phyloP scores from a whole-genome alignment of 2,797 vertebrate species.

The Alexandromys oeconomus region DNA sequence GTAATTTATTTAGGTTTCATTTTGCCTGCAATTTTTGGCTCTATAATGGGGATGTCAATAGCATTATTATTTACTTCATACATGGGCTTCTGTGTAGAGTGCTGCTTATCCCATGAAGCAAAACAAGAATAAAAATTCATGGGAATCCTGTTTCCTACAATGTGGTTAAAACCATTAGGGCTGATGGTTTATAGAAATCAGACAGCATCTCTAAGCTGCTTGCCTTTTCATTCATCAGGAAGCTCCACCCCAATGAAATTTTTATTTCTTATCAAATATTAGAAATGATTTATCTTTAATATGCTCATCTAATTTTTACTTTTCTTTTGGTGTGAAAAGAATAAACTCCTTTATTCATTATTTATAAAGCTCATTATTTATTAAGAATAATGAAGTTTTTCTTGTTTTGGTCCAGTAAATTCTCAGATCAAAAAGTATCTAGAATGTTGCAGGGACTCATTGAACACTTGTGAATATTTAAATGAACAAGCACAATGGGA shows the following conservation, averaged over 20 bases:
- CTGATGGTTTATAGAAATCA: background rate
- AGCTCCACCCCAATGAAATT: background rate
- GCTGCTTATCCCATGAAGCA: background rate
- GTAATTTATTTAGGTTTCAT: background rate
- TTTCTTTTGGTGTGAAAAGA: background rate
- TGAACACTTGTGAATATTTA: constrained; percentile 3
- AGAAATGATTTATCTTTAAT: background rate
- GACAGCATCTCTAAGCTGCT: background rate
- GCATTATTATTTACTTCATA: background rate
- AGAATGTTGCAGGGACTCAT: background rate
- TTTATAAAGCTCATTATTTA: too few relatives aligned
- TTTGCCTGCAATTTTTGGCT: background rate
- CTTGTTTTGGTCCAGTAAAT: background rate
- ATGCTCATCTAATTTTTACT: background rate
- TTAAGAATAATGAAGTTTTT: too few relatives aligned
- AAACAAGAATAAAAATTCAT: background rate
- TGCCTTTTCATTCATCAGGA: background rate
- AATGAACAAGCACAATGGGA: background rate
- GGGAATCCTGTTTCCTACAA: background rate
- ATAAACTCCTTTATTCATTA: background rate
- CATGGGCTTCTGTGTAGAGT: background rate
- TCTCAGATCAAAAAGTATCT: background rate
- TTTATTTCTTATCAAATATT: background rate
- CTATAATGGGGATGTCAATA: background rate
- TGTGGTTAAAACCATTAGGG: background rate